Conservation (phyloP, 2,888 invertebrate species). For the Parthenolecanium corni region DNA sequence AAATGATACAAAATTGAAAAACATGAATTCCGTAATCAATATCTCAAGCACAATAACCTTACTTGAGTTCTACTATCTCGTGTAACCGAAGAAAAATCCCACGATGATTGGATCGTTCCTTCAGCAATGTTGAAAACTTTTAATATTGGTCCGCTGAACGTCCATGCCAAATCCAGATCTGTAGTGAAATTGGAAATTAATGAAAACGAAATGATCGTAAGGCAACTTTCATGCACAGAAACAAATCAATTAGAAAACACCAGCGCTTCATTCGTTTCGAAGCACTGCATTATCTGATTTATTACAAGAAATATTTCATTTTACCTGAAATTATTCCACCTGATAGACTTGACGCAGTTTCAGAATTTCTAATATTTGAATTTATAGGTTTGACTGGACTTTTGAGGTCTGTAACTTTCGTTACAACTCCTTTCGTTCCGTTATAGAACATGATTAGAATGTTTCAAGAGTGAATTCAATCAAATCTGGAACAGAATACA, state of each 20-base stretch:
- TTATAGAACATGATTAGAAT: background rate
- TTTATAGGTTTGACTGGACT: background rate
- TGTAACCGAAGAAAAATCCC: slow-evolving; percentile 14
- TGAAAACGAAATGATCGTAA: background rate
- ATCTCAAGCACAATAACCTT: background rate
- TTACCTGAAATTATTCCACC: slow-evolving; percentile 17
- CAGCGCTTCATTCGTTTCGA: too few species aligned
- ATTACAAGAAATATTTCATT: too few species aligned
- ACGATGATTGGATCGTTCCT: slow-evolving; percentile 7
- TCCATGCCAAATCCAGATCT: slow-evolving; percentile 22
- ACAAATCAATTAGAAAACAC: background rate
- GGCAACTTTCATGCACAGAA: background rate
- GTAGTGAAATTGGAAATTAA: background rate
- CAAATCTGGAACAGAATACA: background rate
- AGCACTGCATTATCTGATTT: too few species aligned
- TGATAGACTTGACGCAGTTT: background rate
- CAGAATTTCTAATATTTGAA: background rate
- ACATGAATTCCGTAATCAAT: too few species aligned
- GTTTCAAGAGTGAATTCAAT: background rate
- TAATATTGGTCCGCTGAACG: slow-evolving; percentile 1
- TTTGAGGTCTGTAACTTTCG: slow-evolving; percentile 6
- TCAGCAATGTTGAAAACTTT: slow-evolving; percentile 3
- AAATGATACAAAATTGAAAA: background rate
- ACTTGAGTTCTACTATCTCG: slow-evolving; percentile 15
- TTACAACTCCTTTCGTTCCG: slow-evolving; percentile 11